Evolutionary conservation across 2,113 vertebrate species (phyloP).

Genomic region (Macrotus californicus): DNA sequence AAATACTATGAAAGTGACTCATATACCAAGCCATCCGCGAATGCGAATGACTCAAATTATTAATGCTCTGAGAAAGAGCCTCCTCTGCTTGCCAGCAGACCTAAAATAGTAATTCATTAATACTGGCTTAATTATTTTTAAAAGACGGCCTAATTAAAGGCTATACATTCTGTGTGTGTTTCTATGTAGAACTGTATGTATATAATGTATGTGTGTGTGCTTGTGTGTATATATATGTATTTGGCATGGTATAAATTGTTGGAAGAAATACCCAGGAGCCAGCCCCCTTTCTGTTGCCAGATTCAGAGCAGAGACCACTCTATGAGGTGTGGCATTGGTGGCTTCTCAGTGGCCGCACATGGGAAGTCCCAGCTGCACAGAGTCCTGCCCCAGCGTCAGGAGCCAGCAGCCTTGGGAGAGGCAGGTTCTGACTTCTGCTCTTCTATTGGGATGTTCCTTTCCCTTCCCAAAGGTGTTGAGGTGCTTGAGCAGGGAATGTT

Average conservation of each 20-base stretch:
- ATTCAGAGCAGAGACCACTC: neutral
- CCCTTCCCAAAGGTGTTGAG: neutral
- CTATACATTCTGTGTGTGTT: neutral
- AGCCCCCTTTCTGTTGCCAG: neutral
- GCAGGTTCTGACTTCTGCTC: neutral
- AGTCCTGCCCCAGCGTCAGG: neutral
- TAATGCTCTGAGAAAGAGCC: neutral
- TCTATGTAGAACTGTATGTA: too few species aligned
- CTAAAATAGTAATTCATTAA: conserved; percentile 57
- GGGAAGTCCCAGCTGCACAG: neutral
- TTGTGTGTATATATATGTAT: neutral
- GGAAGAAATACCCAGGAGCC: neutral
- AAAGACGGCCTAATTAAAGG: conserved; percentile 52
- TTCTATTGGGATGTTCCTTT: neutral
- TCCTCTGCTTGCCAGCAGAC: conserved; percentile 31
- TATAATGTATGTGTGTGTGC: neutral
- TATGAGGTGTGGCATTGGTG: neutral
- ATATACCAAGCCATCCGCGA: neutral
- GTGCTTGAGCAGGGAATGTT: neutral
- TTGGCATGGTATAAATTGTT: conserved; percentile 26
- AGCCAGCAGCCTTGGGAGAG: neutral
- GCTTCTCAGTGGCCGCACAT: neutral
- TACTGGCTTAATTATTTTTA: conserved; percentile 63
- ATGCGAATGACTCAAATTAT: neutral
- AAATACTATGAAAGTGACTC: neutral